These are phyloP conservation scores for Pocillopora meandrina DNA, from an alignment of 92 coral and sea anemone genomes.

Conservation along the genomic window DNA sequence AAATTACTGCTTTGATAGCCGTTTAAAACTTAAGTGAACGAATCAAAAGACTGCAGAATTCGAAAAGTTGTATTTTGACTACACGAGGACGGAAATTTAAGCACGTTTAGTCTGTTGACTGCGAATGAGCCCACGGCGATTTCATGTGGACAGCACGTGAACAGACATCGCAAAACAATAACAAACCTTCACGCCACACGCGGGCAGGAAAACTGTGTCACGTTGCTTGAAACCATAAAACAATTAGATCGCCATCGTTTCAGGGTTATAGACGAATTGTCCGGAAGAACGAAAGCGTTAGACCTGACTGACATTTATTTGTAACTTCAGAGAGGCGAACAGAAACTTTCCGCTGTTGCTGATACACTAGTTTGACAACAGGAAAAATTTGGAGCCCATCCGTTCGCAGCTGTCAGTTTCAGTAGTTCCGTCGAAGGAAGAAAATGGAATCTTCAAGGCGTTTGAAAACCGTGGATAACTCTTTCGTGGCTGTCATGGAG, in stretches of 20 bases:
- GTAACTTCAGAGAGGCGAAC: neutral
- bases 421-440: neutral
- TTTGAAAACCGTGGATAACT: conserved; percentile 62
- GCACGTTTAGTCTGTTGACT: neutral
- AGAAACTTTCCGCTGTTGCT: neutral
- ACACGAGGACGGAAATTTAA: neutral
- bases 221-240: neutral
- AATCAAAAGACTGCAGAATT: neutral
- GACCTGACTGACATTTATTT: neutral
- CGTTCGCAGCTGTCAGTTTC: conserved; percentile 6
- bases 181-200: conserved; percentile 32
- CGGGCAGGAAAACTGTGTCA: conserved; percentile 23
- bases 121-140: conserved; percentile 30
- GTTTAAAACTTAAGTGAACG: too few species aligned
- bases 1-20: too few species aligned
- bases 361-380: neutral
- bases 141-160: conserved; percentile 66
- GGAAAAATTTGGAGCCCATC: neutral
- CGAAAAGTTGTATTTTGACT: neutral
- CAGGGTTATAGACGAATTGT: neutral
- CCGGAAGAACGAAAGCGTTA: neutral
- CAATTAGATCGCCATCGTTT: neutral
- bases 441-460: conserved; percentile 61
- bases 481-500: conserved; percentile 82
- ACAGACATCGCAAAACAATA: conserved; percentile 37